Conservation (phyloP, 2,113 vertebrate species). For the Pheucticus melanocephalus region DNA sequence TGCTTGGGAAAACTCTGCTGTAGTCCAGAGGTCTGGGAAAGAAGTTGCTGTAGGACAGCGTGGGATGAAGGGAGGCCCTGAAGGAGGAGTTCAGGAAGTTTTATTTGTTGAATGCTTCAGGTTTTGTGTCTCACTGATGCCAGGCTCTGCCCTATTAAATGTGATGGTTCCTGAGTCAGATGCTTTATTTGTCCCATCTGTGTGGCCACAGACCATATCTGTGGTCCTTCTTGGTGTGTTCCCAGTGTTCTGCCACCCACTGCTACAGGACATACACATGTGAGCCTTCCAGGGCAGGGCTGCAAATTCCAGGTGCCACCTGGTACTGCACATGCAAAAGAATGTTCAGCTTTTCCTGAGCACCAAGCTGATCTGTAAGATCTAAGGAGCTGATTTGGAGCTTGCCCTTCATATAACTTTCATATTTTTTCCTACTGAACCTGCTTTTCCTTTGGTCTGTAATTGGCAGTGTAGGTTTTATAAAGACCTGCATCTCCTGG, state of each 20-base stretch:
- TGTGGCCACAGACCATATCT: not conserved
- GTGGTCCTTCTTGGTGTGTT: not conserved
- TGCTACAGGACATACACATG: fast-evolving
- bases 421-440: not conserved
- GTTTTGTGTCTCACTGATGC: not conserved
- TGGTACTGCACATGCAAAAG: not conserved
- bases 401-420: not conserved
- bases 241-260: not conserved
- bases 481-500: not conserved
- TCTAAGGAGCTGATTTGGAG: not conserved
- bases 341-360: not conserved
- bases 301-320: not conserved
- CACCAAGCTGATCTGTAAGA: not conserved
- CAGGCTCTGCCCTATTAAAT: not conserved
- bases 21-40: not conserved
- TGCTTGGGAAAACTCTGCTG: not conserved
- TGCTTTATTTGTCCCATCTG: not conserved
- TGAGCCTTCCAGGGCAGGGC: not conserved
- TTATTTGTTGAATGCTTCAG: not conserved
- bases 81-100: not conserved
- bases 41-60: not conserved
- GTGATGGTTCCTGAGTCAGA: not conserved
- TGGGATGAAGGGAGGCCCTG: not conserved
- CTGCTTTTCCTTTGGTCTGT: not conserved
- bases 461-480: not conserved